A percentile compares a stretch with the other conserved stretches of the same genome.
Evolutionary conservation across 92 coral and sea anemone genomes (phyloP).

Genomic region (Porites divaricata): DNA sequence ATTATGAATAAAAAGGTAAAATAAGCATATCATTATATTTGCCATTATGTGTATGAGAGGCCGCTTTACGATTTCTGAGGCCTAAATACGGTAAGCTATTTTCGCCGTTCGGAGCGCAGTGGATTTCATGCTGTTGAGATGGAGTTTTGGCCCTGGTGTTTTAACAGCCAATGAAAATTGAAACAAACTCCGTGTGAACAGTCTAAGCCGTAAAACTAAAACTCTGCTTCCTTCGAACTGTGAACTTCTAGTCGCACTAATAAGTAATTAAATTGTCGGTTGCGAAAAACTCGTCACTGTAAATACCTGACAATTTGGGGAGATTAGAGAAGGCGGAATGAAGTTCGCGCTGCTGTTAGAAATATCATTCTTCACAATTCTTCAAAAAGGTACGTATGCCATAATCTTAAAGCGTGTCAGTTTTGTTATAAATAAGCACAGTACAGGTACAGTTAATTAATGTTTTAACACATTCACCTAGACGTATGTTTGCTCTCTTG

Average conservation of each 20-base stretch:
- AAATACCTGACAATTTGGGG: not conserved
- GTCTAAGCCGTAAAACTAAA: not conserved
- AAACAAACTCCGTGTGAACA: too few relatives aligned
- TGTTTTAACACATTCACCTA: too few relatives aligned
- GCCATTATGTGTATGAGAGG: not conserved
- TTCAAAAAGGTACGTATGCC: conserved; percentile 23
- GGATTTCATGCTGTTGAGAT: not conserved
- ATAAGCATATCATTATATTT: conserved; percentile 13
- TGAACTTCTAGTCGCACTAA: not conserved
- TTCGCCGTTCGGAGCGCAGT: not conserved
- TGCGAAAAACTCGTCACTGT: not conserved
- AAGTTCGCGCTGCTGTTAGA: not conserved
- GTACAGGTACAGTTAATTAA: too few relatives aligned
- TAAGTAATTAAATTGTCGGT: not conserved
- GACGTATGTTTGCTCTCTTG: too few relatives aligned
- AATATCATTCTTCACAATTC: not conserved
- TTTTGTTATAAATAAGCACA: too few relatives aligned
- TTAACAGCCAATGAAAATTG: not conserved
- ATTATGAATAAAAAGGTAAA: conserved; percentile 1
- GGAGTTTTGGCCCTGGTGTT: not conserved
- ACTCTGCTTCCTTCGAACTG: not conserved
- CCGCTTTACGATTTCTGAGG: not conserved
- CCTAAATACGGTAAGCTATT: not conserved
- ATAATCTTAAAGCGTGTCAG: not conserved
- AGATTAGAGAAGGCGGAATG: not conserved